phyloP scores from a whole-genome alignment of 2,888 invertebrate genomes.

The Tipula helvola region DNA sequence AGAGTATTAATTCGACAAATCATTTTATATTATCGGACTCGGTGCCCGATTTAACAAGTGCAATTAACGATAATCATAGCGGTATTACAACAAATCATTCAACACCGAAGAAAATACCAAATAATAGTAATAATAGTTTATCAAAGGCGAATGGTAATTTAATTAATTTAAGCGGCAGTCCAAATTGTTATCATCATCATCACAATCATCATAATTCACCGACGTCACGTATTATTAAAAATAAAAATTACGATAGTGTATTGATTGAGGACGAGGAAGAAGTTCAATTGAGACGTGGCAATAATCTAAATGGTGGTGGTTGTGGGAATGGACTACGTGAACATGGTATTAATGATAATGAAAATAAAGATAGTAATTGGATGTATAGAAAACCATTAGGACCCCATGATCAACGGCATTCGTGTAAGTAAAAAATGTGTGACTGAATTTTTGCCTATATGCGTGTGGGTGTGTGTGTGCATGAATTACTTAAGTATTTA shows the following conservation, averaged over 20 bases:
- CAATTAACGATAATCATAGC: slow-evolving; percentile 33
- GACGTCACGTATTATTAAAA: slow-evolving; percentile 28
- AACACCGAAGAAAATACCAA: slow-evolving; percentile 32
- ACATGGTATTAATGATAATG: slow-evolving; percentile 27
- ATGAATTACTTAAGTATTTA: neutral
- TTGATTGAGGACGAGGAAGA: slow-evolving; percentile 33
- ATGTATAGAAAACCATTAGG: slow-evolving; percentile 33
- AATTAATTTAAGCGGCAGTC: slow-evolving; percentile 27
- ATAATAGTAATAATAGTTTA: slow-evolving; percentile 5
- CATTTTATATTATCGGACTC: slow-evolving; percentile 35
- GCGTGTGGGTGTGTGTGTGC: neutral
- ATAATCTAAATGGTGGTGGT: neutral
- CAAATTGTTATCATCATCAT: slow-evolving; percentile 30
- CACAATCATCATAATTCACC: slow-evolving; percentile 31
- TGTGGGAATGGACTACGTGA: slow-evolving; percentile 5
- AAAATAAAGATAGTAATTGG: slow-evolving; percentile 34
- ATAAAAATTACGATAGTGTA: slow-evolving; percentile 32
- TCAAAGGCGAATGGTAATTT: slow-evolving; percentile 24
- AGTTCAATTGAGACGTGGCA: slow-evolving; percentile 29
- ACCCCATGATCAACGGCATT: slow-evolving; percentile 34
- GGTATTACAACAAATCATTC: slow-evolving; percentile 34
- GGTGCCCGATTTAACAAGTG: slow-evolving; percentile 32
- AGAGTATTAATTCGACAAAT: slow-evolving; percentile 30
- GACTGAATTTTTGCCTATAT: neutral
- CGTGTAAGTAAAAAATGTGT: slow-evolving; percentile 24